phyloP scores from a whole-genome alignment of 2,888 invertebrate species.

The Lutraria lutraria region DNA sequence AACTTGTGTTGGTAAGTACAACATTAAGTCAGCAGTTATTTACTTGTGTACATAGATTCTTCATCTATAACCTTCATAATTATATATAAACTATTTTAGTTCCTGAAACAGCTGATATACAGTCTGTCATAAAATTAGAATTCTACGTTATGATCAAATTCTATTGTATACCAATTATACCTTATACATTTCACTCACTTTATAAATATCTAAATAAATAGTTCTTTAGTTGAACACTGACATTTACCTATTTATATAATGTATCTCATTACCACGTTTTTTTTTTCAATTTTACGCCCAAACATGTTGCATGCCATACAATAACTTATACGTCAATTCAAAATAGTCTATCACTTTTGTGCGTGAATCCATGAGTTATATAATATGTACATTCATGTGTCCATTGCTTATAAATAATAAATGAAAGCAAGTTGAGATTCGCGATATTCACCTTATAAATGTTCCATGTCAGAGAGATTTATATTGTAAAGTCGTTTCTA shows the following conservation, averaged over 20 bases:
- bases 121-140: not conserved
- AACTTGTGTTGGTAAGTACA: not conserved
- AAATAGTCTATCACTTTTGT: not conserved
- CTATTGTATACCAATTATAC: not conserved
- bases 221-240: not conserved
- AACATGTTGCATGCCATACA: not conserved
- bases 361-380: not conserved
- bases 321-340: not conserved
- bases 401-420: slow-evolving; percentile 2
- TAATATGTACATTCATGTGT: slow-evolving; percentile 26
- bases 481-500: slow-evolving; percentile 2
- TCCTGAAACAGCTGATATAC: not conserved
- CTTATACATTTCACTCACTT: not conserved
- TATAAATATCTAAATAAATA: not conserved
- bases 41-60: not conserved
- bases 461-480: slow-evolving; percentile 9
- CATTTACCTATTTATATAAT: not conserved
- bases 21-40: not conserved
- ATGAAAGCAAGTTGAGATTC: slow-evolving; percentile 22
- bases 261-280: slow-evolving; percentile 5
- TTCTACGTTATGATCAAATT: not conserved
- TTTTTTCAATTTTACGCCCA: not conserved
- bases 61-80: not conserved
- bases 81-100: not conserved
- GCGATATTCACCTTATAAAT: slow-evolving; percentile 3